Evolutionary conservation across 2,113 vertebrate species (phyloP), one percentile per base, ranked within the genome.

Genomic region (Procavia capensis): DNA sequence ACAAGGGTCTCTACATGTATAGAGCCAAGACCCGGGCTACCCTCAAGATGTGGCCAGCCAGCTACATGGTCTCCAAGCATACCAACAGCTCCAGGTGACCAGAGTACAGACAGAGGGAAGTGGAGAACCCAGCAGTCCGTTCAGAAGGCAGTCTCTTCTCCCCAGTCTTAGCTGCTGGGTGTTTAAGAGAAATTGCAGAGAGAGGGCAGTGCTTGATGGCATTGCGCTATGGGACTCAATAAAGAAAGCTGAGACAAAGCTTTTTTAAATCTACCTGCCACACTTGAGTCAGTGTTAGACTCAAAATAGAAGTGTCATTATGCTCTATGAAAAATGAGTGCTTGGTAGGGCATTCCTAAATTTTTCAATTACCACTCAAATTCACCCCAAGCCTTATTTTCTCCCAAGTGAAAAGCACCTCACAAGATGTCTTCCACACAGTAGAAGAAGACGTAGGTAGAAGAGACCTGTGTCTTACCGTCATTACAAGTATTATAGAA

Each of bases 51-150:
- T n/a, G 20, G 3, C 20, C 61, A 41, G 11, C 9, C 10, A n/a
- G 11, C 9, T 8, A n/a, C 11, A 22, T 27, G 9, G 19, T 22
- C 79, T 75, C 34, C 72, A 39, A 25, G 72, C 9, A 6, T 36
- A 41, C 70, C 39, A 39, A 74, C 10, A 31, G 11, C 3, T 54
- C 50, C 16, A 34, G 0, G 0, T 1, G 22, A 9, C 29, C 34
- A 39, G 63, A 85, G n/a, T 31, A 13, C 9, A 34, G 27, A 87
- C 2, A 43, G 11, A 25, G 10, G 10, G 20, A 0, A n/a, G 19
- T 4, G 0, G 3, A 29, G 50, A 27, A 27, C 4, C 39, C 31
- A 10, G 41, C 2, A 20, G 10, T 59, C 43, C 50, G 8, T 39
- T 3, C 13, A 1, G 34, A 29, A 43, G 6, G 16, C 11, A 31